Evolutionary conservation across 2,797 vertebrate genomes (phyloP).

Genomic region (Tamandua tetradactyla): DNA sequence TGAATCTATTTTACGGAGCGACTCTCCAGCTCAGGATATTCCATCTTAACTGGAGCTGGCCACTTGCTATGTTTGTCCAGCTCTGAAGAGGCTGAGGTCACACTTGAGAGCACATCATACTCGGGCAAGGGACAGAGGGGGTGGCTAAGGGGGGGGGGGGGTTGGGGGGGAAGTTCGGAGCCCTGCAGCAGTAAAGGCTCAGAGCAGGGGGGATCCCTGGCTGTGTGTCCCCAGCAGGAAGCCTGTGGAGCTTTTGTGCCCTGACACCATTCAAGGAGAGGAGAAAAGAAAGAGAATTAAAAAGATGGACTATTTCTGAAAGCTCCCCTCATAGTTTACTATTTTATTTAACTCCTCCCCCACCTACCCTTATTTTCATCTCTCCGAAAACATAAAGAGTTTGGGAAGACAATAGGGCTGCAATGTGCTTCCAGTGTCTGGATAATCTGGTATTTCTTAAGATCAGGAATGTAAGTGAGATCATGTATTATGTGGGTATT

Average conservation of each 20-base stretch:
- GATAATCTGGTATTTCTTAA: constrained; percentile 1
- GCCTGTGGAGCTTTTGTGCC: constrained; percentile 43
- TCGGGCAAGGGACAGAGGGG: background rate
- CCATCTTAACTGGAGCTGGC: background rate
- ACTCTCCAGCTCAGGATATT: background rate
- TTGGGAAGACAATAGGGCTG: background rate
- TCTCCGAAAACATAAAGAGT: background rate
- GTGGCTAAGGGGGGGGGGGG: fast-evolving
- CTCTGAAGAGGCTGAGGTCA: background rate
- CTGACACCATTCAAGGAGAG: constrained; percentile 55
- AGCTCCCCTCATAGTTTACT: constrained; percentile 63
- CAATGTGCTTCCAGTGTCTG: background rate
- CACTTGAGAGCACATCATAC: constrained; percentile 19
- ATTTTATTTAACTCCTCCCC: constrained; percentile 53
- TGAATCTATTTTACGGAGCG: background rate
- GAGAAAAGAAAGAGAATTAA: constrained; percentile 63
- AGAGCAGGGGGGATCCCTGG: background rate
- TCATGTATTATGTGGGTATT: background rate
- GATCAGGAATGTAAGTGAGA: background rate
- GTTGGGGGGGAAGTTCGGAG: background rate
- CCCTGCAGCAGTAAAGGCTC: background rate
- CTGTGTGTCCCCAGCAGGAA: constrained; percentile 32
- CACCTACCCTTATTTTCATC: constrained; percentile 30
- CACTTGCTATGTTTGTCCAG: background rate
- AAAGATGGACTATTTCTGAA: constrained; percentile 69